Evolutionary conservation across 2,113 vertebrate species (phyloP), one percentile per base, ranked within the genome.

Genomic region (Melospiza melodia): DNA sequence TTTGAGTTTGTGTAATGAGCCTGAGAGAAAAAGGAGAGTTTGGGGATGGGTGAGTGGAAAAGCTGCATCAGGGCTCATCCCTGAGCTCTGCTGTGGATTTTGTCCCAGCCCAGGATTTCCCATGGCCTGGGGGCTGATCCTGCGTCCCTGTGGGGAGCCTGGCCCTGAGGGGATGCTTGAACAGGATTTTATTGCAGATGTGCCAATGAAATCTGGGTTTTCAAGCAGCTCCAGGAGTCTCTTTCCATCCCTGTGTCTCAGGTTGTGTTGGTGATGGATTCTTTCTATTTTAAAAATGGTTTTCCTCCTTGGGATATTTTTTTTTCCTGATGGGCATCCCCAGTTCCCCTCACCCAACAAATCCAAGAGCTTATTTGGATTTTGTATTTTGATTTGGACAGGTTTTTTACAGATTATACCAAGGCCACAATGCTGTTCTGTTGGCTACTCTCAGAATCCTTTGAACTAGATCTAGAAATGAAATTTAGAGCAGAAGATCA

Each of bases 361-460:
- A 63, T 37, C 25, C 72, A 58, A 11, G 33, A 55, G 27, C 7
- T 21, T 54, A 3, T 63, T 74, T 68, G 28, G 59, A 7, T 73
- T 69, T 83, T 77, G 6, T 1, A 4, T 61, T 31, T 18, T 19
- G 19, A 5, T 55, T 37, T 52, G 20, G 28, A 4, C 18, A 30
- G 4, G 4, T 16, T 77, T 65, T 68, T 72, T 39, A 5, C 14
- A 17, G 27, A 3, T n/a, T 12, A 7, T 25, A 2, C 22, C 8
- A 17, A 24, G 66, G n/a, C 1, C 10, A 4, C 28, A 0, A 0
- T 5, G 80, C 27, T 27, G 6, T 46, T 48, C 3, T 1, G 1
- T 4, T 20, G 48, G 12, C 31, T 37, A 0, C 6, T n/a, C 5
- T 33, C 21, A 23, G 24, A 10, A 12, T 5, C 2, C 18, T 58